Evolutionary conservation across 2,113 vertebrate genomes (phyloP).

Genomic region (Phoenicopterus ruber): DNA sequence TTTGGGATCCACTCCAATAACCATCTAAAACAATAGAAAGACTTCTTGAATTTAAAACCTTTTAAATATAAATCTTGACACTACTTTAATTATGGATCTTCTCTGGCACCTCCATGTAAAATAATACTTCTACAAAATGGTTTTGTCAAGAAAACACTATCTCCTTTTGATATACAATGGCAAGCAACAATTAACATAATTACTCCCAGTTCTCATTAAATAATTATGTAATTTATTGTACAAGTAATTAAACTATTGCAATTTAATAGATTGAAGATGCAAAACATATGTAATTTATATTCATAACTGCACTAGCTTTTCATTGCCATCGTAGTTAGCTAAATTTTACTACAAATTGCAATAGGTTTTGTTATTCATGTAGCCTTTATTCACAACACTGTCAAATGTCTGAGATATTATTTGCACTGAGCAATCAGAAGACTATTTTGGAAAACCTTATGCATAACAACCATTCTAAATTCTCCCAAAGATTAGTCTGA

Average conservation of each 20-base stretch:
- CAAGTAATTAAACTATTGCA: conserved; percentile 38
- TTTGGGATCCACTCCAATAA: neutral
- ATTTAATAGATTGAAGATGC: neutral
- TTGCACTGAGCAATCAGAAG: neutral
- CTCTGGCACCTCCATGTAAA: neutral
- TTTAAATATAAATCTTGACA: neutral
- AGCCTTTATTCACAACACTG: neutral
- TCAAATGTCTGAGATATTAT: neutral
- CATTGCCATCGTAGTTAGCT: neutral
- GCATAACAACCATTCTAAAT: neutral
- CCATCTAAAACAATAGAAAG: neutral
- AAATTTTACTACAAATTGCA: conserved; percentile 4
- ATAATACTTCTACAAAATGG: neutral
- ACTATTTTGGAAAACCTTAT: neutral
- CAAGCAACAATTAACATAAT: conserved; percentile 36
- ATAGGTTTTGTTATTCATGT: neutral
- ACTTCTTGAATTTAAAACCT: too few species aligned
- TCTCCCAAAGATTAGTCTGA: neutral
- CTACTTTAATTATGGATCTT: neutral
- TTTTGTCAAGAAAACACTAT: conserved; percentile 15
- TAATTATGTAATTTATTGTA: conserved; percentile 28
- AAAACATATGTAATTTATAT: conserved; percentile 10
- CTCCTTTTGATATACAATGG: neutral
- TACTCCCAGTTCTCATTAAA: conserved; percentile 6
- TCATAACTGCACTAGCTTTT: neutral